Conservation (phyloP, 1,140 invertebrate species). For the Nebria ingens region DNA sequence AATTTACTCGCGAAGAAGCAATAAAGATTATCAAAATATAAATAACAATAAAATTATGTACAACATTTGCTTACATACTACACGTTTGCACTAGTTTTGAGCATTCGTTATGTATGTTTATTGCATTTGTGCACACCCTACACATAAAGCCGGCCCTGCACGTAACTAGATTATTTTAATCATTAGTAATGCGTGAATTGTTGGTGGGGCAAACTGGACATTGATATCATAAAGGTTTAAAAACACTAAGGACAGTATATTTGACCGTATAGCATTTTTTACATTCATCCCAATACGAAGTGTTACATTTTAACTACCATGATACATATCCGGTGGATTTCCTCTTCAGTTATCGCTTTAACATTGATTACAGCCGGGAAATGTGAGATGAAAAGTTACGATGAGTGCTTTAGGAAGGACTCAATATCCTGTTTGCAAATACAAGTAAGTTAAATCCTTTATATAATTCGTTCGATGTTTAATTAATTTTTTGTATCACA, state of each 20-base stretch:
- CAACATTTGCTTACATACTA: not conserved
- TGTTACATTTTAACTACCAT: not conserved
- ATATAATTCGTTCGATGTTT: not conserved
- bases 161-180: conserved; percentile 4
- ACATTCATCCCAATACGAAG: not conserved
- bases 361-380: not conserved
- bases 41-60: too few relatives aligned
- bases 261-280: too few relatives aligned
- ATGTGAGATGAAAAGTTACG: conserved; percentile 21
- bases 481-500: too few relatives aligned
- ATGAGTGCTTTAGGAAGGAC: conserved; percentile 49
- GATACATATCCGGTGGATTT: not conserved
- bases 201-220: not conserved
- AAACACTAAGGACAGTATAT: not conserved
- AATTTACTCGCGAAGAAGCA: too few relatives aligned
- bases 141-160: not conserved
- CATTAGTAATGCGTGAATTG: not conserved
- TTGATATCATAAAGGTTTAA: conserved; percentile 6
- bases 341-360: not conserved
- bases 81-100: not conserved
- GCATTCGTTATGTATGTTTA: not conserved
- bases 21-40: too few relatives aligned
- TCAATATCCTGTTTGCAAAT: conserved; percentile 56
- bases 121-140: not conserved
- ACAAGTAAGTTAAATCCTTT: conserved; percentile 31